Evolutionary conservation across 2,888 invertebrate genomes (phyloP).

Genomic region (Metallyticus violacea): DNA sequence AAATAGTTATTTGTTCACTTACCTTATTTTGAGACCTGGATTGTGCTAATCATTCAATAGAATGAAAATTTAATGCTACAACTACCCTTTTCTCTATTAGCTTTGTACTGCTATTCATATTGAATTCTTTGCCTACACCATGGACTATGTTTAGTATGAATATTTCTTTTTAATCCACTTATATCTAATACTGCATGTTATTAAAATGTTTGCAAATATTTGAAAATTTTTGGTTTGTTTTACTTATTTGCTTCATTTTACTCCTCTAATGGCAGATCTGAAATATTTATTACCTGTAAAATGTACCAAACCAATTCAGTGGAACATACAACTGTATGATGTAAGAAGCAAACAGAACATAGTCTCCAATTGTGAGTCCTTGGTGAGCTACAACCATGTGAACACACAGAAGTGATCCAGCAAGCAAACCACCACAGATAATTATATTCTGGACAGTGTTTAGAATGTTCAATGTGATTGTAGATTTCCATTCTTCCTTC

Average conservation of each 20-base stretch:
- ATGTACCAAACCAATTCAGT: constrained; percentile 96
- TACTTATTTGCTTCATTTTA: neutral
- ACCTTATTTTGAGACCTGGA: no score
- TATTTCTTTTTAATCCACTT: no score
- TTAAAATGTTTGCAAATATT: no score
- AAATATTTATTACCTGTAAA: constrained; percentile 71
- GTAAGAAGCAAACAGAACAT: constrained; percentile 93
- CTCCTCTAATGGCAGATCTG: neutral
- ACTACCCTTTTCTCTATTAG: no score
- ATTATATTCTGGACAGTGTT: constrained; percentile 90
- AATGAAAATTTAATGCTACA: no score
- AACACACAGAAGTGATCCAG: constrained; percentile 85
- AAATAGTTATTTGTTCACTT: no score
- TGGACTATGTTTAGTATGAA: no score
- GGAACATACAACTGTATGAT: constrained; percentile 93
- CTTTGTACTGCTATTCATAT: no score
- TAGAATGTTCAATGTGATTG: constrained; percentile 81
- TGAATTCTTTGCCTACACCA: no score
- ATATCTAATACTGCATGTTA: no score
- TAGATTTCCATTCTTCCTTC: constrained; percentile 86
- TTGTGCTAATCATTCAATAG: no score
- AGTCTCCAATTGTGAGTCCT: constrained; percentile 86
- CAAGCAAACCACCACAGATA: constrained; percentile 79
- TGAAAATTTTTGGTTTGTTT: no score
- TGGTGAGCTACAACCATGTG: constrained; percentile 73